Evolutionary conservation across 2,888 invertebrate genomes (phyloP), one percentile per base, ranked within the genome.

Genomic region (Ormyrus rosae): DNA sequence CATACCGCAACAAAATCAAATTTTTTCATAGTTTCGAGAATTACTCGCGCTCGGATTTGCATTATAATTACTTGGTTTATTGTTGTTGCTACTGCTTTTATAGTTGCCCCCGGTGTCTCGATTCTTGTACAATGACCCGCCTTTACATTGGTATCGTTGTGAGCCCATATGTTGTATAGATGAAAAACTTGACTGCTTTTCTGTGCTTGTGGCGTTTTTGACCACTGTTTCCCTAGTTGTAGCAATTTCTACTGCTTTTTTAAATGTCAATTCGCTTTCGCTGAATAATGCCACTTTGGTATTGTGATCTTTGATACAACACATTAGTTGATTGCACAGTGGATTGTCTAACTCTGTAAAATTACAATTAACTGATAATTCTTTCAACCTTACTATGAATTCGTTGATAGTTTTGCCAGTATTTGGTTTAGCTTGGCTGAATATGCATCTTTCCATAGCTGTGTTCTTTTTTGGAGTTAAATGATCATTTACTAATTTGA

Each of bases 401-500:
- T 34, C 34, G 34, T 34, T 34, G 3, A 34, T 34, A 34, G 34
- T 34, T 34, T 34, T 3, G 34, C 34, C 34, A 3, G 34, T 34
- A 34, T 34, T 34, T 34, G 74, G 79, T n/a, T 64, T 34, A 9
- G 64, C 64, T 58, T 74, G 58, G 10, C 67, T n/a, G 13, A 76
- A 80, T n/a, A 72, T 74, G 45, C 64, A 82, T 46, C 83, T 67
- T 53, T 83, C 82, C 77, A 83, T 80, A 9, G 80, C 53, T 56
- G 76, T 81, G 2, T 81, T 78, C 9, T 74, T 77, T 71, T 82
- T 79, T 4, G 84, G 84, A 34, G 63, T 68, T 5, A 82, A 60
- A 75, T 84, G 84, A 45, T 83, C 72, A 6, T 63, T 55, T 71
- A 84, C 71, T 46, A 81, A 6, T 60, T 83, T 67, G 0, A 84